A percentile compares a stretch with the other conserved stretches of the same genome.
Evolutionary conservation across 2,797 vertebrate species (phyloP).

Genomic region (Babyrousa celebensis): DNA sequence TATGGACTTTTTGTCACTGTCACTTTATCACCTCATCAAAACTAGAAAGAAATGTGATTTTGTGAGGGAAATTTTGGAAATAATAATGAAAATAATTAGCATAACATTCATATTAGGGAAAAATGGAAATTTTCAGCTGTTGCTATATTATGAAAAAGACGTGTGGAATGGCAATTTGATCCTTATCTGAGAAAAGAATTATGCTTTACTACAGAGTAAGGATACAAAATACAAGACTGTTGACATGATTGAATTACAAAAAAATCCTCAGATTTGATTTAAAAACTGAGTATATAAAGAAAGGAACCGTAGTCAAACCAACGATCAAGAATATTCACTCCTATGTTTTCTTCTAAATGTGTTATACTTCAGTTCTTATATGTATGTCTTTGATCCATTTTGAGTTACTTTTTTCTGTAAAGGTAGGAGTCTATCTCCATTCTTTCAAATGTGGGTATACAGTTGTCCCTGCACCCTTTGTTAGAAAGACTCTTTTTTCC

Average conservation of each 20-base stretch:
- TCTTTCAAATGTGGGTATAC: not conserved
- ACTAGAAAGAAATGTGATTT: not conserved
- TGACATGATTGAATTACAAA: not conserved
- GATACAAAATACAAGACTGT: not conserved
- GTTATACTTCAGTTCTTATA: not conserved
- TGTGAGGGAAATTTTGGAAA: not conserved
- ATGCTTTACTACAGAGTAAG: not conserved
- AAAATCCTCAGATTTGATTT: not conserved
- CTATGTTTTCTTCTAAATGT: not conserved
- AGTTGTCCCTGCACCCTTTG: not conserved
- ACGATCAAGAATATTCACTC: not conserved
- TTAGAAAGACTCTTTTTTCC: slow-evolving; percentile 1
- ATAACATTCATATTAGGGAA: not conserved
- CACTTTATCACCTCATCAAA: not conserved
- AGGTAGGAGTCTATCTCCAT: not conserved
- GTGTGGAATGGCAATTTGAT: not conserved
- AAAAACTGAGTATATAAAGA: not conserved
- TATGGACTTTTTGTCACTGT: not conserved
- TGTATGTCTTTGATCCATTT: not conserved
- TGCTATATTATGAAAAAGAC: not conserved
- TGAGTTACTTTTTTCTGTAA: not conserved
- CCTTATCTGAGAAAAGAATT: slow-evolving; percentile 28
- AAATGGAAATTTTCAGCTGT: not conserved
- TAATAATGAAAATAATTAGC: not conserved
- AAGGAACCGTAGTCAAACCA: not conserved